These are phyloP conservation scores for Hephaestus fuliginosus DNA, from an alignment of 2,797 vertebrate species.

Conservation along the genomic window DNA sequence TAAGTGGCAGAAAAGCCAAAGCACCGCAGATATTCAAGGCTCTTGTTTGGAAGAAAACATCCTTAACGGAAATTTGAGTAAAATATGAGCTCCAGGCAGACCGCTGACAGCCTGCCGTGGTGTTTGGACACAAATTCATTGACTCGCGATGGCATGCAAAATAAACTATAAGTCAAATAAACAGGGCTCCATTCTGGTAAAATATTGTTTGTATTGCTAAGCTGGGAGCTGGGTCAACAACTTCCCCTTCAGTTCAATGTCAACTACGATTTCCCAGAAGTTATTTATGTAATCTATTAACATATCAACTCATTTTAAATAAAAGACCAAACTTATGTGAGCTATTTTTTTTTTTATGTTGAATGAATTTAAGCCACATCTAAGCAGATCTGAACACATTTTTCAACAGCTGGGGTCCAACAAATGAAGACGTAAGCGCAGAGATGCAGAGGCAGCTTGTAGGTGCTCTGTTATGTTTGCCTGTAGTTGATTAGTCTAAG, in stretches of 20 bases:
- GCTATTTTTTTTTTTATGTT: no score
- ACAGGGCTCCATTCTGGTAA: constrained; percentile 56
- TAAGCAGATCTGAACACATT: background rate
- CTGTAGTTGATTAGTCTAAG: constrained; percentile 34
- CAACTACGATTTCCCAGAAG: background rate
- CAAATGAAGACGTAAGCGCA: background rate
- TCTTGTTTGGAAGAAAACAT: constrained; percentile 72
- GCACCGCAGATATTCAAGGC: background rate
- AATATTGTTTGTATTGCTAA: constrained; percentile 49
- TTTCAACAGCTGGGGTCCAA: background rate
- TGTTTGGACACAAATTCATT: constrained; percentile 71
- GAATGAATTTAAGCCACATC: background rate
- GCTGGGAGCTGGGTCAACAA: constrained; percentile 28
- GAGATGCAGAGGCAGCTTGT: background rate
- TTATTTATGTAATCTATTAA: background rate
- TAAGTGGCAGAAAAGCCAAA: background rate
- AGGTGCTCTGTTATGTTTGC: background rate
- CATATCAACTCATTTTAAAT: background rate
- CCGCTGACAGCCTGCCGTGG: background rate
- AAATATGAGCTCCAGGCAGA: constrained; percentile 45
- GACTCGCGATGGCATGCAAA: constrained; percentile 64
- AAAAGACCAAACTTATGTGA: background rate
- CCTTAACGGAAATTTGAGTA: constrained; percentile 62
- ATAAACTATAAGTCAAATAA: constrained; percentile 72
- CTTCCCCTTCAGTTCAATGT: constrained; percentile 40